phyloP scores from a whole-genome alignment of 2,113 vertebrate species.

The Dendrocopos noguchii region DNA sequence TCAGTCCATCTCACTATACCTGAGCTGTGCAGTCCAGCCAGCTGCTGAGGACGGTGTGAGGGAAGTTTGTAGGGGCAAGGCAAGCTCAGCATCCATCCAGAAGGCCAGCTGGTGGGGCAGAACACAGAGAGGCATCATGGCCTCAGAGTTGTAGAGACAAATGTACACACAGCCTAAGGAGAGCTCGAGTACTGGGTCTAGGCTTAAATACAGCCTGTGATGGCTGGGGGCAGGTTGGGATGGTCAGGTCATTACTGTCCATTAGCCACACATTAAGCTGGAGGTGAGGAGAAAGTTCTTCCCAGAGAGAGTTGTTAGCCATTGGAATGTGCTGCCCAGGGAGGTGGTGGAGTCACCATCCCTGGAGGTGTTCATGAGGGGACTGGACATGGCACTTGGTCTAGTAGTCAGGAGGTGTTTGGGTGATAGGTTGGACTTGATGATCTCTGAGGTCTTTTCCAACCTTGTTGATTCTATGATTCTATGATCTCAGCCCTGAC shows the following conservation, averaged over 20 bases:
- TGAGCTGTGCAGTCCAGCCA: neutral
- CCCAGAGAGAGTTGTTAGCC: no score
- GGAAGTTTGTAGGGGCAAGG: neutral
- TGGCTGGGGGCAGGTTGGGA: neutral
- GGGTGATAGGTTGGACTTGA: no score
- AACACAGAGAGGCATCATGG: accelerated
- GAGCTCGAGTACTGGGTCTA: accelerated
- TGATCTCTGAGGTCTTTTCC: no score
- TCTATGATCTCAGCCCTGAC: neutral
- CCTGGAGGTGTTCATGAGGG: no score
- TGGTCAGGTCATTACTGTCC: neutral
- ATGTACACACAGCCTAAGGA: accelerated
- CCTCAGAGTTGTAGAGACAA: accelerated
- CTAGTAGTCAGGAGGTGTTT: no score
- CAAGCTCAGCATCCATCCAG: neutral
- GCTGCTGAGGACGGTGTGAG: neutral
- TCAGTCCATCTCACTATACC: neutral
- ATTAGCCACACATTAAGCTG: no score
- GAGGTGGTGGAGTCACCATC: no score
- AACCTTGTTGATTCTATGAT: no score
- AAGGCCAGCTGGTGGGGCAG: accelerated
- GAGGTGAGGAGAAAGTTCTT: no score
- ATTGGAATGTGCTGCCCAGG: no score
- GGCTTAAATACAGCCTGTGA: neutral
- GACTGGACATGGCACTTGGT: no score